Conservation (phyloP, 2,113 vertebrate species). For the Nothocercus nigrocapillus region DNA sequence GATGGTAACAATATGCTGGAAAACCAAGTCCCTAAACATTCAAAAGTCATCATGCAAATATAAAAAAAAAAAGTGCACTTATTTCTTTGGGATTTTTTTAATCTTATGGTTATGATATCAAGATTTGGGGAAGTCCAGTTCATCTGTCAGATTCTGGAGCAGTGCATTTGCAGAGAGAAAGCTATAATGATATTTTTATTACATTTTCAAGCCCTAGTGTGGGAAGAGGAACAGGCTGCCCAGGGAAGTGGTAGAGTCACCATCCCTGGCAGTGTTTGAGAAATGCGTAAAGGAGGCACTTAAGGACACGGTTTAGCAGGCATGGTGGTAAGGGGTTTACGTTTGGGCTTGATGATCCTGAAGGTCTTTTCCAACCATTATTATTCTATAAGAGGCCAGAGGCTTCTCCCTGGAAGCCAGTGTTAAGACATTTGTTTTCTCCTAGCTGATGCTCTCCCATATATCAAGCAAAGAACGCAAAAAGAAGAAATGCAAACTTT, state of each 20-base stretch:
- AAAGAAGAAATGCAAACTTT: neutral
- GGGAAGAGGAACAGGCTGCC: neutral
- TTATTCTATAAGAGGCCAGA: neutral
- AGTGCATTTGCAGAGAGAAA: neutral
- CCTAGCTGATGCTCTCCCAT: neutral
- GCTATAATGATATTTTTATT: neutral
- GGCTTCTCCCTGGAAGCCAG: neutral
- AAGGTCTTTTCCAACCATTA: too few relatives aligned
- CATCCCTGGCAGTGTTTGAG: too few relatives aligned
- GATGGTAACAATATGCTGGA: conserved; percentile 11
- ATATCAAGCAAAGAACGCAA: neutral
- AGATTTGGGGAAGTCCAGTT: neutral
- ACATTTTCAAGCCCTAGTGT: neutral
- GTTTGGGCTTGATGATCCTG: too few relatives aligned
- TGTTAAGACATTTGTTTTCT: neutral
- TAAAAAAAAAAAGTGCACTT: neutral
- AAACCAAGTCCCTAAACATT: neutral
- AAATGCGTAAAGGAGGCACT: too few relatives aligned
- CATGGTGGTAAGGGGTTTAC: too few relatives aligned
- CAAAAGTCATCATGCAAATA: neutral
- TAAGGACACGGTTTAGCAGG: too few relatives aligned
- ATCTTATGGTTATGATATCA: neutral
- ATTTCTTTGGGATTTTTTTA: neutral
- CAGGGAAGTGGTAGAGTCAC: too few relatives aligned
- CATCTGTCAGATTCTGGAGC: neutral